These are phyloP conservation scores for Polia nebulosa DNA, from an alignment of 2,888 invertebrate species.

Conservation along the genomic window DNA sequence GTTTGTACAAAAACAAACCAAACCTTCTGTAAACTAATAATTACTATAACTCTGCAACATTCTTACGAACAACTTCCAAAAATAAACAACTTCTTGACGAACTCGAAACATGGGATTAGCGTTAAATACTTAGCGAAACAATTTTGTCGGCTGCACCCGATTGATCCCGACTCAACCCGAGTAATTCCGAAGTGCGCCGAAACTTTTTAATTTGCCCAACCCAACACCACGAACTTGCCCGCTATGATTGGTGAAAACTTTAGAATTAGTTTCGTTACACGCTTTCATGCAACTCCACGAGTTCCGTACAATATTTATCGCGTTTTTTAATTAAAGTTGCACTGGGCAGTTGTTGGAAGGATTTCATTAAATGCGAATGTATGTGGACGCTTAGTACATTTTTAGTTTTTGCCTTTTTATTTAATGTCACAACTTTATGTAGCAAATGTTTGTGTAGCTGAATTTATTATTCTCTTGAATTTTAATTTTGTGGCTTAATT, in stretches of 20 bases:
- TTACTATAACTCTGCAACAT: slow-evolving; percentile 32
- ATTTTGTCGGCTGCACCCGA: slow-evolving; percentile 53
- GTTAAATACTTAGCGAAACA: slow-evolving; percentile 54
- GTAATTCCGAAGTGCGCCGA: slow-evolving; percentile 41
- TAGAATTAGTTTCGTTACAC: slow-evolving; percentile 64
- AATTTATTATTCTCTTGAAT: slow-evolving; percentile 42
- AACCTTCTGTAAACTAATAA: slow-evolving; percentile 32
- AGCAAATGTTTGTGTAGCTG: slow-evolving; percentile 24
- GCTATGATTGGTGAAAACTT: slow-evolving; percentile 68
- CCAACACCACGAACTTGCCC: slow-evolving; percentile 40
- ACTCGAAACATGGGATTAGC: slow-evolving; percentile 35
- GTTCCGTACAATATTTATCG: slow-evolving; percentile 22
- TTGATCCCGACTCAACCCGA: slow-evolving; percentile 53
- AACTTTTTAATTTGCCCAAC: slow-evolving; percentile 62
- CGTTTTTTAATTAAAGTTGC: slow-evolving; percentile 55
- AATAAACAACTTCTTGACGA: slow-evolving; percentile 36
- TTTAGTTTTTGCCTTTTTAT: slow-evolving; percentile 38
- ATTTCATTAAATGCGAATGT: slow-evolving; percentile 49
- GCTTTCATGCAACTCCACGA: slow-evolving; percentile 22
- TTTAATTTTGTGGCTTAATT: slow-evolving; percentile 33
- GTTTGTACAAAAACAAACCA: slow-evolving; percentile 5
- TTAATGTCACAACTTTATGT: slow-evolving; percentile 37
- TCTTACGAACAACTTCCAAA: slow-evolving; percentile 36
- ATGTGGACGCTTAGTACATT: slow-evolving; percentile 26
- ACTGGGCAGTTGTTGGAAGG: slow-evolving; percentile 42